Conservation (phyloP, 2,113 vertebrate genomes). For the Crypturellus undulatus region DNA sequence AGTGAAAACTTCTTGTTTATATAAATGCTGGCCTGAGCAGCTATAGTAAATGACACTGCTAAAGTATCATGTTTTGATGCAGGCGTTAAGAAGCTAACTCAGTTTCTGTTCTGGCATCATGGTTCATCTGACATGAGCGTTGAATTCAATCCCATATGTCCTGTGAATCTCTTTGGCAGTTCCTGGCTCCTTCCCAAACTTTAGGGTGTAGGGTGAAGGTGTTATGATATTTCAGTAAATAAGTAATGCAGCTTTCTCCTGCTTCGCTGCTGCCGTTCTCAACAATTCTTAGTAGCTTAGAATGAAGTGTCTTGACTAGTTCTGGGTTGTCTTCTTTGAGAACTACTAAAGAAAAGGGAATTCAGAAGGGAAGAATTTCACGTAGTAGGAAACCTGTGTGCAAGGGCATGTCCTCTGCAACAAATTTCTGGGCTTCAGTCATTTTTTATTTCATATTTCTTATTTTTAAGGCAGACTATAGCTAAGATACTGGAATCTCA, state of each 20-base stretch:
- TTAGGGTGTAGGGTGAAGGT: constrained; percentile 63
- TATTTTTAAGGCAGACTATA: background rate
- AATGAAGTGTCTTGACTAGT: background rate
- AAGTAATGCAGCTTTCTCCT: constrained; percentile 18
- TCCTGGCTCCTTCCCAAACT: constrained; percentile 63
- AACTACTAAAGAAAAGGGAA: background rate
- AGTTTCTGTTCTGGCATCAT: constrained; percentile 58
- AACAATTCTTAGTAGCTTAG: background rate
- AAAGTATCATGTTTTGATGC: constrained; percentile 29
- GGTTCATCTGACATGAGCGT: constrained; percentile 58
- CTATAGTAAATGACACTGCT: constrained; percentile 57
- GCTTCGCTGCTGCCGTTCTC: background rate
- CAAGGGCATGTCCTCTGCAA: background rate
- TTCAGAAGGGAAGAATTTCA: background rate
- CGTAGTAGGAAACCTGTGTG: background rate
- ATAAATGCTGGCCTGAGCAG: constrained; percentile 47
- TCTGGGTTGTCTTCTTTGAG: background rate
- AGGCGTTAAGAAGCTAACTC: constrained; percentile 56
- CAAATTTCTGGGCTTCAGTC: background rate
- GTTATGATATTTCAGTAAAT: constrained; percentile 42
- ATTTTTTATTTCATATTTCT: background rate
- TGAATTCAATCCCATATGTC: constrained; percentile 57
- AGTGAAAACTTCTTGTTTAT: constrained; percentile 1
- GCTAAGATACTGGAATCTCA: background rate
- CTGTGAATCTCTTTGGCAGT: constrained; percentile 70